Conservation (phyloP, 2,888 invertebrate genomes). For the Stegophylla sp. region DNA sequence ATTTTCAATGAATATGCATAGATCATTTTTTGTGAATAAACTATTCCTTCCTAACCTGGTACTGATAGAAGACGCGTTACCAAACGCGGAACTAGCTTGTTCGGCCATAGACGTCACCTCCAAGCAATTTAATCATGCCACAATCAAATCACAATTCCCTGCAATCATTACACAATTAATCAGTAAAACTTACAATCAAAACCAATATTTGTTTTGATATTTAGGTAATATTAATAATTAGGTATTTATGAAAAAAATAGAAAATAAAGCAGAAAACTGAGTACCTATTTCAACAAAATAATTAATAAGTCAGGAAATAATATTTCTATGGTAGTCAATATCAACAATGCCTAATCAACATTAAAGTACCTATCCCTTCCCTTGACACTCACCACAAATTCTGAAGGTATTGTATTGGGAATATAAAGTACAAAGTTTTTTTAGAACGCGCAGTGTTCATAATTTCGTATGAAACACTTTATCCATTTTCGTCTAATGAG, state of each 20-base stretch:
- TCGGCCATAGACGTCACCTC: slow-evolving; percentile 89
- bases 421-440: background rate
- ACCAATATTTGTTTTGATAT: background rate
- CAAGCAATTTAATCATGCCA: slow-evolving; percentile 74
- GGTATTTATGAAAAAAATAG: background rate
- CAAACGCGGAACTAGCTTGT: slow-evolving; percentile 81
- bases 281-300: background rate
- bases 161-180: background rate
- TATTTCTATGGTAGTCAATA: background rate
- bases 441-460: slow-evolving; percentile 16
- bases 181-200: background rate
- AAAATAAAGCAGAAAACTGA: background rate
- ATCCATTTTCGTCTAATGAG: background rate
- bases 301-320: background rate
- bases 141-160: slow-evolving; percentile 60
- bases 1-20: background rate
- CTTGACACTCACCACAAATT: slow-evolving; percentile 46
- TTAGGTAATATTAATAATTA: background rate
- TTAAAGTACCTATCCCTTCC: slow-evolving; percentile 26
- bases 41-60: slow-evolving; percentile 35
- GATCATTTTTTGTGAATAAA: background rate
- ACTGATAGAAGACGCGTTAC: slow-evolving; percentile 66
- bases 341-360: slow-evolving; percentile 23
- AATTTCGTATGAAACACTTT: slow-evolving; percentile 13
- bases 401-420: slow-evolving; percentile 45